phyloP scores from a whole-genome alignment of 2,113 vertebrate genomes.

The Etia nguti region DNA sequence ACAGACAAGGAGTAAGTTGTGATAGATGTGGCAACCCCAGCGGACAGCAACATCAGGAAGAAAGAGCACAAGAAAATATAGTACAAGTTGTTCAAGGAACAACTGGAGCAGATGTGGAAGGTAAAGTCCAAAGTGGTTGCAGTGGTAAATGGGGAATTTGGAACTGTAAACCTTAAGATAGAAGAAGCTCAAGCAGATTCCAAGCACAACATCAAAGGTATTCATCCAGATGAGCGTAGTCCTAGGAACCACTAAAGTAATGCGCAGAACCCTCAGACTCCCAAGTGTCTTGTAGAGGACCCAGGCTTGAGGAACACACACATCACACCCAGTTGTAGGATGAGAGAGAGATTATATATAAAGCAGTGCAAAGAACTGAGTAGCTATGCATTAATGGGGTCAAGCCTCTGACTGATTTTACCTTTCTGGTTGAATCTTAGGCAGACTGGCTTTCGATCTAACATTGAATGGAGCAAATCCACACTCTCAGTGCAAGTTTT shows the following conservation, averaged over 20 bases:
- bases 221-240: no score
- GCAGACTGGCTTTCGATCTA: not conserved
- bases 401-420: not conserved
- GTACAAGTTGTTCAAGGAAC: not conserved
- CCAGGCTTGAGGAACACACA: not conserved
- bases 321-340: not conserved
- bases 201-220: no score
- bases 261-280: not conserved
- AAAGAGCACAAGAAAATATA: not conserved
- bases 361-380: not conserved
- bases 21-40: not conserved
- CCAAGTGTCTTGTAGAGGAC: not conserved
- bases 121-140: no score
- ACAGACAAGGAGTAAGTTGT: not conserved
- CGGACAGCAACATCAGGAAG: not conserved
- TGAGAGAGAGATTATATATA: not conserved
- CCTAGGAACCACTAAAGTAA: not conserved
- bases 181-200: no score
- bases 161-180: no score
- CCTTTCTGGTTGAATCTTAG: not conserved
- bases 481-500: not conserved
- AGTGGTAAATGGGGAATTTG: no score
- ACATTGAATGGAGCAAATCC: not conserved
- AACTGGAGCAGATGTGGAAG: no score
- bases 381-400: not conserved